Evolutionary conservation across 2,797 vertebrate genomes (phyloP).

Genomic region (Chiroxiphia lanceolata): DNA sequence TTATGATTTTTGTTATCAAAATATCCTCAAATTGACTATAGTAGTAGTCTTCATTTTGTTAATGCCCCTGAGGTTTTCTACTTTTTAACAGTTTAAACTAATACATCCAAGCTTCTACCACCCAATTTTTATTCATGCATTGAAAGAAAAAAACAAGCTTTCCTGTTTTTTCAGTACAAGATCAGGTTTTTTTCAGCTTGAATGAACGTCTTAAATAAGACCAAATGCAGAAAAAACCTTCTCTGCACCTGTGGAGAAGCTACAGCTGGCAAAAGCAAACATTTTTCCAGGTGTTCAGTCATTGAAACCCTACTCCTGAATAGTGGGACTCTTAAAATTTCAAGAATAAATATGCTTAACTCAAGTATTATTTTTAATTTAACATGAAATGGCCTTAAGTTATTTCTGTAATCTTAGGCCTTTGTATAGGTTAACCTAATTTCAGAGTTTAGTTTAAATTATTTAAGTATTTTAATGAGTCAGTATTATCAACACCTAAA

Average conservation of each 20-base stretch:
- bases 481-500: not conserved
- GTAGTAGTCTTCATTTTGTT: not conserved
- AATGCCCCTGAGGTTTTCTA: not conserved
- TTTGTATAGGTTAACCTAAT: not conserved
- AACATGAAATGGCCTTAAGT: not conserved
- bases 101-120: not conserved
- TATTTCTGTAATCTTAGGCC: slow-evolving; percentile 1
- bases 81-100: not conserved
- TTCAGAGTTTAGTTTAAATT: slow-evolving; percentile 11
- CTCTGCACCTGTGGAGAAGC: slow-evolving; percentile 40
- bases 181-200: slow-evolving; percentile 7
- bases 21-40: not conserved
- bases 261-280: slow-evolving; percentile 50
- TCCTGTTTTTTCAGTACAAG: not conserved
- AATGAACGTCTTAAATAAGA: not conserved
- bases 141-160: not conserved
- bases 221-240: not conserved
- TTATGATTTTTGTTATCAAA: not conserved
- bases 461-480: not conserved
- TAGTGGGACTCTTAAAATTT: not conserved
- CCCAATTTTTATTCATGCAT: not conserved
- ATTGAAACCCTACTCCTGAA: not conserved
- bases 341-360: not conserved
- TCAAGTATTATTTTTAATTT: slow-evolving; percentile 26
- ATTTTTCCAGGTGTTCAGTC: slow-evolving; percentile 49